Evolutionary conservation across 1,140 invertebrate genomes (phyloP), one percentile per base, ranked within the genome.

Genomic region (Lasaia peninsularis): DNA sequence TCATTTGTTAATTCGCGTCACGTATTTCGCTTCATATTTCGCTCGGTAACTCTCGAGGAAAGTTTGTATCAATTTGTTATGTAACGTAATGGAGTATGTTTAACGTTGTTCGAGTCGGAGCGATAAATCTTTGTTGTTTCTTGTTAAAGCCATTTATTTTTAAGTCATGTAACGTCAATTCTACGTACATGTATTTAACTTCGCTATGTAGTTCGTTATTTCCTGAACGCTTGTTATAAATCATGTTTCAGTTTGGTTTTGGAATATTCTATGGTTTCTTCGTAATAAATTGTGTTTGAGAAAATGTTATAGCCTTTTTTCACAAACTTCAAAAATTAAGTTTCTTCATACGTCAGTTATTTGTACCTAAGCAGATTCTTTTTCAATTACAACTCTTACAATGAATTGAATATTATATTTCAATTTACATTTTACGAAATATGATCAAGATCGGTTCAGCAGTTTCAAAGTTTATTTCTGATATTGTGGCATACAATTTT

Each of bases 11-110:
- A 55, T 35, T 44, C 53, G 28, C 24, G 35, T 56, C 53, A 56
- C 35, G 37, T 56, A 48, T 34, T 52, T 16, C 14, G 53, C 53
- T 35, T 56, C 28, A 44, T 56, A 56, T 56, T 56, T 56, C 40
- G 24, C 53, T 24, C 18, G 28, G 14, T 31, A 48, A 48, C 44
- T 28, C 14, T 31, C 11, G 44, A 48, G 44, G 44, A 48, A 48
- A 48, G 44, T 48, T 48, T 48, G 20, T 48, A 48, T 48, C 44
- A 48, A 48, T 48, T 48, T 48, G 44, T 48, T 48, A 24, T 16
- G 44, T 48, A 6, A 48, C 44, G 44, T 48, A 48, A 48, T 48
- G 44, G 44, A 48, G 44, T 48, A 48, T 48, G 44, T 44, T 44
- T 44, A 44, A 44, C 40, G 40, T 44, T 21, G 40, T 16, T 44